Percentiles rank a stretch among this genome's conserved stretches.
These are phyloP conservation scores for Nesidiocoris tenuis DNA, from an alignment of 2,888 invertebrate genomes.

Conservation along the genomic window DNA sequence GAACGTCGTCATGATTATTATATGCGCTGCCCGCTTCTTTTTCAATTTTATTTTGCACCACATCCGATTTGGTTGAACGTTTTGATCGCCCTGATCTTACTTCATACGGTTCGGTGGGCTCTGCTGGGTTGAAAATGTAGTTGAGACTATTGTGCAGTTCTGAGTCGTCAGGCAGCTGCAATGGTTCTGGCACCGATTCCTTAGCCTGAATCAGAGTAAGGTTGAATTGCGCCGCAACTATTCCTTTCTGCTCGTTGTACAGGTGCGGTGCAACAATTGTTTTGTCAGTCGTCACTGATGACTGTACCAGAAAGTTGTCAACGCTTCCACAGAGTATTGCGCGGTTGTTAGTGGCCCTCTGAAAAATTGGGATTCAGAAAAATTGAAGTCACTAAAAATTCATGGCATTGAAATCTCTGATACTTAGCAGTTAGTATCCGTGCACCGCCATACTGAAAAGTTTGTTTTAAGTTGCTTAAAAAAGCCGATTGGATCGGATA, in stretches of 20 bases:
- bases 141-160: constrained; percentile 56
- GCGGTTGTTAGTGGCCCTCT: constrained; percentile 61
- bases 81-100: not conserved
- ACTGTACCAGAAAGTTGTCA: constrained; percentile 64
- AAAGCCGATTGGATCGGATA: too few relatives aligned
- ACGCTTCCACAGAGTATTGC: constrained; percentile 61
- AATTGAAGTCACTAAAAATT: too few relatives aligned
- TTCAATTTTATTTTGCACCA: not conserved
- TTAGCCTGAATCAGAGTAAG: constrained; percentile 55
- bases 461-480: too few relatives aligned
- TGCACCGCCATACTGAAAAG: too few relatives aligned
- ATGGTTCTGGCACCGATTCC: constrained; percentile 55
- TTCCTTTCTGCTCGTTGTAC: constrained; percentile 62
- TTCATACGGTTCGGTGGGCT: constrained; percentile 41
- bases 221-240: constrained; percentile 63
- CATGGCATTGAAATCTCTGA: too few relatives aligned
- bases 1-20: not conserved
- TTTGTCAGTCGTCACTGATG: constrained; percentile 62
- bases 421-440: too few relatives aligned
- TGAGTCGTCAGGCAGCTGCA: constrained; percentile 49
- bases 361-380: constrained; percentile 47
- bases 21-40: not conserved
- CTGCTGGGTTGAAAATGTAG: constrained; percentile 57
- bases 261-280: constrained; percentile 55
- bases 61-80: not conserved